A percentile compares a stretch with the other conserved stretches of the same genome.
Evolutionary conservation across 2,113 vertebrate genomes (phyloP).

Genomic region (Zosterops lateralis): DNA sequence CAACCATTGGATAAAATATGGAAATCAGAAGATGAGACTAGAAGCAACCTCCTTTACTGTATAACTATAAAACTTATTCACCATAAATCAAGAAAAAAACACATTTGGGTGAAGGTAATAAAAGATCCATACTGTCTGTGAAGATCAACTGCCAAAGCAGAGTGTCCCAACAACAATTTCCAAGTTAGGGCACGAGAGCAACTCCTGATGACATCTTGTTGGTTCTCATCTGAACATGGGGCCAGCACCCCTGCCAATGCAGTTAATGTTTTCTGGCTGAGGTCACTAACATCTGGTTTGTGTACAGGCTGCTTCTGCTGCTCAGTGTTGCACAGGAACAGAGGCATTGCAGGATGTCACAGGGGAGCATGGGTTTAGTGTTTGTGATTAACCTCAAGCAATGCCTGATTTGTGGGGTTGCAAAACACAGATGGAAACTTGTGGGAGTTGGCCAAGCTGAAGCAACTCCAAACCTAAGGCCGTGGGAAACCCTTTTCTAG

Average conservation of each 20-base stretch:
- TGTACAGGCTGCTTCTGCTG: not conserved
- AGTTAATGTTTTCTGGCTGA: not conserved
- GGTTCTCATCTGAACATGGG: not conserved
- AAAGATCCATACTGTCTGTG: not conserved
- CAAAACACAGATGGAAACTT: not conserved
- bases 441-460: not conserved
- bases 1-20: not conserved
- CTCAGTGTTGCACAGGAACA: not conserved
- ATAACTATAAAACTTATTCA: not conserved
- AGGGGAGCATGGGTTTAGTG: not conserved
- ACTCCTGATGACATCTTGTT: not conserved
- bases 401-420: not conserved
- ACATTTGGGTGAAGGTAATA: not conserved
- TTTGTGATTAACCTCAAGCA: not conserved
- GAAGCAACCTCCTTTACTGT: not conserved
- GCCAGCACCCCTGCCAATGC: not conserved
- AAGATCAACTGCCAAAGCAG: not conserved
- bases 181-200: not conserved
- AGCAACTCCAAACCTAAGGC: not conserved
- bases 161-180: not conserved
- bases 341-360: fast-evolving
- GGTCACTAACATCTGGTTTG: not conserved
- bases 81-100: not conserved
- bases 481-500: not conserved
- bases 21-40: not conserved